Evolutionary conservation across 2,797 vertebrate genomes (phyloP), one percentile per base, ranked within the genome.

Genomic region (Myotis vivesi): DNA sequence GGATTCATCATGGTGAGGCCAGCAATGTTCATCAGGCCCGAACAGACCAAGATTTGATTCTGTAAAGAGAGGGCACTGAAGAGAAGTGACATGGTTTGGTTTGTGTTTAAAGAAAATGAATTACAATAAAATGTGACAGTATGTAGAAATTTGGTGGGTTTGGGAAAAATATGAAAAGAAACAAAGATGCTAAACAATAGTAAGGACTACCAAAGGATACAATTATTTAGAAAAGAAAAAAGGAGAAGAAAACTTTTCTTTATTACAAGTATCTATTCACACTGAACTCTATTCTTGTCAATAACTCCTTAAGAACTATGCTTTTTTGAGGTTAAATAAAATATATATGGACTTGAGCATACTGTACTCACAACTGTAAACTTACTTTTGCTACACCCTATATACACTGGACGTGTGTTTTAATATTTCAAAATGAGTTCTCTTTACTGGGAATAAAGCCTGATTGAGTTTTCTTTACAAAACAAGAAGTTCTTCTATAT

Each of bases 301-400:
- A 25, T 71, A 46, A 83, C 7, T 55, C 36, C 62, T 87, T 28
- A 46, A 87, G 30, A 77, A 71, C 28, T 77, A 46, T 4, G 36
- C 2, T 64, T 22, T 79, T 87, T 84, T 79, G 87, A 77, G 57
- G 23, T 77, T 94, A 91, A 88, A 49, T 49, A 36, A 69, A 89
- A 55, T 55, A 38, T 38, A 51, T 80, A 51, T 36, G 11, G 12
- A 4, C 17, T 62, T 82, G 28, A 41, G 8, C 11, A 62, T 76
- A 53, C 7, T 51, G 11, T 33, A 76, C 44, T 75, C 72, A 49
- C 30, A 76, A 33, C 17, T 22, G 19, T 46, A 76, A 51, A 76
- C 10, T 30, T 76, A 22, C 30, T 76, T 75, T 76, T 76, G 30
- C 30, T 17, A 22, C 9, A 76, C 6, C 3, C 30, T 33, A 30